phyloP scores from a whole-genome alignment of 2,113 vertebrate species.

The Alethe castanea region DNA sequence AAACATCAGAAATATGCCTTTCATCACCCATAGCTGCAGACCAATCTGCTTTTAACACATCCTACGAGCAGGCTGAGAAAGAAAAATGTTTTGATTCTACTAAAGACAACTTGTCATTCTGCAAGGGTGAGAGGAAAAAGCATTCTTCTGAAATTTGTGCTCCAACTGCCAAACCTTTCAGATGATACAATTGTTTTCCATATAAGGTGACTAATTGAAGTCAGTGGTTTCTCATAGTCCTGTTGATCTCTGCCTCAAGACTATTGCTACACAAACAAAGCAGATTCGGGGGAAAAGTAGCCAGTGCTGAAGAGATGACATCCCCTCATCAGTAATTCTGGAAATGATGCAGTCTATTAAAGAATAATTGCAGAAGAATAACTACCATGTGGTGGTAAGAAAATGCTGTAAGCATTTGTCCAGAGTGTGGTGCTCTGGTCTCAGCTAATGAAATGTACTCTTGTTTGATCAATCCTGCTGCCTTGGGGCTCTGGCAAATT shows the following conservation, averaged over 20 bases:
- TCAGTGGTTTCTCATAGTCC: neutral
- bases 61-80: neutral
- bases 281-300: neutral
- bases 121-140: neutral
- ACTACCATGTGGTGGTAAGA: neutral
- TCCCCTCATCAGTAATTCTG: neutral
- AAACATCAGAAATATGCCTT: neutral
- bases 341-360: neutral
- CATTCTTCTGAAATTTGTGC: neutral
- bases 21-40: neutral
- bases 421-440: constrained; percentile 53
- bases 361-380: neutral
- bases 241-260: neutral
- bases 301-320: neutral
- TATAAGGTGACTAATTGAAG: neutral
- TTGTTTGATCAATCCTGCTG: neutral
- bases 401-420: neutral
- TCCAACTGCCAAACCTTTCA: neutral
- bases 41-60: neutral
- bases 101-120: neutral
- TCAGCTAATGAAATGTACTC: neutral
- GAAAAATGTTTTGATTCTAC: neutral
- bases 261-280: neutral
- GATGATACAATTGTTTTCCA: neutral
- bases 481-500: neutral